These are phyloP conservation scores for Pherbina coryleti DNA, from an alignment of 2,888 invertebrate species.

Conservation along the genomic window DNA sequence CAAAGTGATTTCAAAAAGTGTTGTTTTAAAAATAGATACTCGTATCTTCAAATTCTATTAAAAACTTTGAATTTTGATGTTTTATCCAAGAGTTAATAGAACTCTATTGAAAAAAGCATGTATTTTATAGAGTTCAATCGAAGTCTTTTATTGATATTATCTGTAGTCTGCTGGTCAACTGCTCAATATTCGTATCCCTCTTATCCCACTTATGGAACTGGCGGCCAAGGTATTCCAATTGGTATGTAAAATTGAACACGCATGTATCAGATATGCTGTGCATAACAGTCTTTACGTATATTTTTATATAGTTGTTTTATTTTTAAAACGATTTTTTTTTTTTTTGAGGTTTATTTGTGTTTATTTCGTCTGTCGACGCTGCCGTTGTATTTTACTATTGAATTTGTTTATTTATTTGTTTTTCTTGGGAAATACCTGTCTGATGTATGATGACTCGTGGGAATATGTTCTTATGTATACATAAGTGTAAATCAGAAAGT, in stretches of 20 bases:
- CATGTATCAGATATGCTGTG: neutral
- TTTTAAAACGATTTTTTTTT: neutral
- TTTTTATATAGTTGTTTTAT: neutral
- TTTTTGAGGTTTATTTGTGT: neutral
- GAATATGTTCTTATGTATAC: neutral
- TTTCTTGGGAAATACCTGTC: neutral
- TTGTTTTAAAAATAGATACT: neutral
- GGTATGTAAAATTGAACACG: conserved; percentile 51
- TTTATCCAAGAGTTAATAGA: neutral
- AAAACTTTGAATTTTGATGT: neutral
- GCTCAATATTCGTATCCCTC: conserved; percentile 30
- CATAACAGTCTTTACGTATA: neutral
- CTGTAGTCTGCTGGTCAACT: neutral
- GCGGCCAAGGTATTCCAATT: conserved; percentile 51
- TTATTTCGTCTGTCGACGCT: conserved; percentile 15
- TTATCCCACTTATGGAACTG: conserved; percentile 22
- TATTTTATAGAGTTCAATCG: neutral
- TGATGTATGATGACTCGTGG: neutral
- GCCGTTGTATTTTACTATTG: neutral
- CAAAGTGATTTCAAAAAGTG: neutral
- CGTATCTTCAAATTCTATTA: neutral
- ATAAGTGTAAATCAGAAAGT: neutral
- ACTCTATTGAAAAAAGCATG: neutral
- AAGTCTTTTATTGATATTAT: neutral
- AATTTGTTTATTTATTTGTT: neutral